A percentile compares a stretch with the other conserved stretches of the same genome.
These are phyloP conservation scores for Trissoscelio sp. DNA, from an alignment of 2,888 invertebrate genomes.

Conservation along the genomic window DNA sequence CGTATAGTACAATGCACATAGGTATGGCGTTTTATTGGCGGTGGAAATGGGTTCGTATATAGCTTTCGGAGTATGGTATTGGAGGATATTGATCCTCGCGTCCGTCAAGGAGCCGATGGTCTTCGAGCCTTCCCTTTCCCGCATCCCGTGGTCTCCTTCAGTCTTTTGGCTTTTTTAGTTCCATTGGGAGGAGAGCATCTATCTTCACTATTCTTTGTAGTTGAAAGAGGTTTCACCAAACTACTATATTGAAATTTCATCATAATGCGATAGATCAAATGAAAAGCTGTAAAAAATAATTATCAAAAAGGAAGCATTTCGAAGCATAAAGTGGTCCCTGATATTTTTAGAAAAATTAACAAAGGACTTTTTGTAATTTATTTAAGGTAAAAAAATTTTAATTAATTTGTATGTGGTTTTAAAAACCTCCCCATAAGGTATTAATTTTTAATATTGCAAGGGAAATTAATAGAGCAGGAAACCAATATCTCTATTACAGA, in stretches of 20 bases:
- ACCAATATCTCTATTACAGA: no score
- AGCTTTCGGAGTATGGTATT: constrained; percentile 82
- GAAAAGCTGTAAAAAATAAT: background rate
- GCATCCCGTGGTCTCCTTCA: constrained; percentile 67
- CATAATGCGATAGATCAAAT: constrained; percentile 23
- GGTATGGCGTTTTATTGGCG: constrained; percentile 83
- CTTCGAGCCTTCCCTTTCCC: constrained; percentile 76
- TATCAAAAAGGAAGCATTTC: no score
- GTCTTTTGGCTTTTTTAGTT: constrained; percentile 62
- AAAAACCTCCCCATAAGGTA: no score
- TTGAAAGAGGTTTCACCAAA: constrained; percentile 45
- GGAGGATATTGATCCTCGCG: constrained; percentile 83
- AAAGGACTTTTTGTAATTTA: no score
- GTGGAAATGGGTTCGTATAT: constrained; percentile 81
- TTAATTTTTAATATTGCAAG: no score
- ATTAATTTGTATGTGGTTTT: no score
- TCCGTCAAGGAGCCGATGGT: constrained; percentile 83
- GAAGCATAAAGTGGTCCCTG: no score
- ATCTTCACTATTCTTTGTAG: constrained; percentile 60
- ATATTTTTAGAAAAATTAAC: no score
- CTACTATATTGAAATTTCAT: constrained; percentile 55
- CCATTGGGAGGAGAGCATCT: constrained; percentile 42
- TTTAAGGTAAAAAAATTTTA: no score
- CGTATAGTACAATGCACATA: constrained; percentile 81
- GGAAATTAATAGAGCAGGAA: no score